These are phyloP conservation scores for Drosophila sproati DNA, from an alignment of 1,140 invertebrate species.

Conservation along the genomic window DNA sequence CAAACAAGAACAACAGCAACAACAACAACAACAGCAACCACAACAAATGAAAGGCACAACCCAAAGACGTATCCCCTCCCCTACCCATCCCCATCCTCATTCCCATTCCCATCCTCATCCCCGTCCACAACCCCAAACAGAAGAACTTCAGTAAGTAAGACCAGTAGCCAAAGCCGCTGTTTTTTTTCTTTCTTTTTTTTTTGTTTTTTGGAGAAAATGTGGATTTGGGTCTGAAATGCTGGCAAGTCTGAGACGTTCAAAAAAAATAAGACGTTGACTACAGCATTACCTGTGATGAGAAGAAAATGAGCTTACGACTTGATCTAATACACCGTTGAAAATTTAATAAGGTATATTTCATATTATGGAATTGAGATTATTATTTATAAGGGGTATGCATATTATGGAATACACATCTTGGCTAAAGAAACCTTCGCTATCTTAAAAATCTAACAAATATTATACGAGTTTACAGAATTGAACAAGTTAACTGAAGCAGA, in stretches of 20 bases:
- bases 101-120: conserved; percentile 2
- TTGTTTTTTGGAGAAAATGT: conserved; percentile 16
- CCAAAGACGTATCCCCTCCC: background rate
- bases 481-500: too few relatives aligned
- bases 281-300: conserved; percentile 13
- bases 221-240: conserved; percentile 29
- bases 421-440: too few relatives aligned
- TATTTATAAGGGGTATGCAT: too few relatives aligned
- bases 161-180: conserved; percentile 75
- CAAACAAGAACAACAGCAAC: conserved; percentile 50
- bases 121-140: background rate
- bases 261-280: background rate
- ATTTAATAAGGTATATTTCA: too few relatives aligned
- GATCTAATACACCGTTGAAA: too few relatives aligned
- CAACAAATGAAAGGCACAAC: conserved; percentile 43
- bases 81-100: background rate
- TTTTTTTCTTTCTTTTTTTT: background rate
- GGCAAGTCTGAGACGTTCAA: background rate
- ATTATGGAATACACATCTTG: too few relatives aligned
- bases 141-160: conserved; percentile 57
- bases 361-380: too few relatives aligned
- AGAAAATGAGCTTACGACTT: background rate
- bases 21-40: conserved; percentile 22
- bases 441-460: background rate
- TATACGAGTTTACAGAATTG: too few relatives aligned